Evolutionary conservation across 2,113 vertebrate genomes (phyloP), one percentile per base, ranked within the genome.

Genomic region (Rhinoderma darwinii): DNA sequence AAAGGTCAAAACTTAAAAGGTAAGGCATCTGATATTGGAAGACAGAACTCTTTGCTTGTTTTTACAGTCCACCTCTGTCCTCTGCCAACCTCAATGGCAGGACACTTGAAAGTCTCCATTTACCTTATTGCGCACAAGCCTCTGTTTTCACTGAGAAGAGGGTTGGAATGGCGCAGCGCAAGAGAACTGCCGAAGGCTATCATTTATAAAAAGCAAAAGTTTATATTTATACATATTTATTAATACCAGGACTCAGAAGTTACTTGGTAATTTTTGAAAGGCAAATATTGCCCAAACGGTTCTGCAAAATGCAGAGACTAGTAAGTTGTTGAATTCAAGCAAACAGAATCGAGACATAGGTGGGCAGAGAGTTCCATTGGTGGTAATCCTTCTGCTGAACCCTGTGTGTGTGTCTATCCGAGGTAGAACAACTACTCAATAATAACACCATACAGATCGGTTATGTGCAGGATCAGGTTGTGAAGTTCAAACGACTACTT

Each of bases 281-380:
- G 93, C 96, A 96, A 96, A 96, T 96, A 96, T 96, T 96, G 96
- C 94, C 96, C 95, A 96, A 93, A 93, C 92, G 91, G 92, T 94
- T 96, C 94, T 95, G 94, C 94, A 94, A 91, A 93, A 91, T 93
- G 93, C 92, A 94, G 94, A 96, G 91, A 92, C 92, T 91, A 94
- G 93, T 91, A 4, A 94, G 94, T 90, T 90, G 93, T 92, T 94
- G 93, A 92, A 93, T 91, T 93, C 92, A 93, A 87, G 86, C 78
- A 87, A 87, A 87, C 66, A 82, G 79, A 87, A 82, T 82, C 15
- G 72, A 74, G 79, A 87, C 44, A 56, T 87, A 47, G 86, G 86
- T 80, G 86, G 37, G 54, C 39, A 75, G 70, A 61, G 12, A 22
- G 41, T 82, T 87, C 86, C 86, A 75, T 70, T 20, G 32, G 27